Evolutionary conservation across 2,113 vertebrate species (phyloP).

Genomic region (Petrocephalus microphthalmus): DNA sequence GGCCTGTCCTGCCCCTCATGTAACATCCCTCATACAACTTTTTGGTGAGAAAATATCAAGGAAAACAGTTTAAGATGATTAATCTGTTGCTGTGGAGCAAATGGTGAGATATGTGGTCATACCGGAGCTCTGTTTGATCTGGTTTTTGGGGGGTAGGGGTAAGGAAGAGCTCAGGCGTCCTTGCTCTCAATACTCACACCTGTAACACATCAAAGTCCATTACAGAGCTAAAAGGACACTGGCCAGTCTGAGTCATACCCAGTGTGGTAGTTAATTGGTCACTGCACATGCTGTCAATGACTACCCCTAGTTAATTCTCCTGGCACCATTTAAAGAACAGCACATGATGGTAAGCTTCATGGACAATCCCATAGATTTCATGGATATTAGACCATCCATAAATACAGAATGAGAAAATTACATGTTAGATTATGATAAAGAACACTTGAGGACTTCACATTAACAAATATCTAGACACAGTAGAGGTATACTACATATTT

Average conservation of each 20-base stretch:
- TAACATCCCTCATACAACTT: not conserved
- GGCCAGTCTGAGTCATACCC: not conserved
- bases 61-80: not conserved
- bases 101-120: not conserved
- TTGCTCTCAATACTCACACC: not conserved
- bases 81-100: not conserved
- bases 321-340: not conserved
- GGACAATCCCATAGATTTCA: not conserved
- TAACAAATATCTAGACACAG: not conserved
- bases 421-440: not conserved
- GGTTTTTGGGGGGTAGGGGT: not conserved
- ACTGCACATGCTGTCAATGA: not conserved
- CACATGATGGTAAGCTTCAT: not conserved
- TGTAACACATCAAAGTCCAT: not conserved
- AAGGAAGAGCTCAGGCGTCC: not conserved
- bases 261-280: not conserved
- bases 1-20: not conserved
- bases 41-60: not conserved
- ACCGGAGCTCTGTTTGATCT: not conserved
- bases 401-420: not conserved
- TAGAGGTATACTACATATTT: not conserved
- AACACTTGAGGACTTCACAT: not conserved
- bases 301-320: not conserved
- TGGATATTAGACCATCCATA: not conserved
- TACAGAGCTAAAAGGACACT: not conserved